These are phyloP conservation scores for Tupaia tana DNA, from an alignment of 2,113 vertebrate genomes.

Conservation along the genomic window DNA sequence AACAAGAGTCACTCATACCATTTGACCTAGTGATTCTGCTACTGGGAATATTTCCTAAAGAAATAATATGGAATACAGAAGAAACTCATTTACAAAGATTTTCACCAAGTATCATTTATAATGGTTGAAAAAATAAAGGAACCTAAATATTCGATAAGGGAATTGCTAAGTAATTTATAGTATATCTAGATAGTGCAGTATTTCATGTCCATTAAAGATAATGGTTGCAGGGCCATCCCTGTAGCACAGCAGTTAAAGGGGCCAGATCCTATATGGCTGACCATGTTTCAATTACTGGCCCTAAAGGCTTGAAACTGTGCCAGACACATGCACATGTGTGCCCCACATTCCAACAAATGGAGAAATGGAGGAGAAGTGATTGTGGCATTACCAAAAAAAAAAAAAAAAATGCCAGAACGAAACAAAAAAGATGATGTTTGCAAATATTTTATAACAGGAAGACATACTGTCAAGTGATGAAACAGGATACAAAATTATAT, in stretches of 20 bases:
- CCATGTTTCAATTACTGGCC: no score
- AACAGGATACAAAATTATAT: slow-evolving; percentile 6
- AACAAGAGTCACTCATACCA: background rate
- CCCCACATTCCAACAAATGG: no score
- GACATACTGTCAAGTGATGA: background rate
- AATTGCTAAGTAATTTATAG: slow-evolving; percentile 58
- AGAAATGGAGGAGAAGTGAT: no score
- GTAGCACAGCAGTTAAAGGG: no score
- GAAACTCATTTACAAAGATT: slow-evolving; percentile 51
- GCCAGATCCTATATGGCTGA: no score
- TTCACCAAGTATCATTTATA: slow-evolving; percentile 55
- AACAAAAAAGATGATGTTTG: background rate
- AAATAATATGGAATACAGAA: slow-evolving; percentile 41
- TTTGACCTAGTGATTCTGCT: slow-evolving; percentile 36
- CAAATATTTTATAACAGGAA: slow-evolving; percentile 57
- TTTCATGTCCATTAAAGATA: slow-evolving; percentile 32
- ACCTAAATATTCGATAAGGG: slow-evolving; percentile 28
- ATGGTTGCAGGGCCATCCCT: background rate
- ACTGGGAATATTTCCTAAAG: slow-evolving; percentile 25
- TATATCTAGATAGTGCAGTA: slow-evolving; percentile 40
- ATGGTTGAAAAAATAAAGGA: slow-evolving; percentile 48
- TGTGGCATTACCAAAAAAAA: no score
- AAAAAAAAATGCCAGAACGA: no score
- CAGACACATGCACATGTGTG: no score
- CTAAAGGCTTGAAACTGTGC: no score